phyloP scores from a whole-genome alignment of 2,113 vertebrate genomes.

The Cephalopterus ornatus region DNA sequence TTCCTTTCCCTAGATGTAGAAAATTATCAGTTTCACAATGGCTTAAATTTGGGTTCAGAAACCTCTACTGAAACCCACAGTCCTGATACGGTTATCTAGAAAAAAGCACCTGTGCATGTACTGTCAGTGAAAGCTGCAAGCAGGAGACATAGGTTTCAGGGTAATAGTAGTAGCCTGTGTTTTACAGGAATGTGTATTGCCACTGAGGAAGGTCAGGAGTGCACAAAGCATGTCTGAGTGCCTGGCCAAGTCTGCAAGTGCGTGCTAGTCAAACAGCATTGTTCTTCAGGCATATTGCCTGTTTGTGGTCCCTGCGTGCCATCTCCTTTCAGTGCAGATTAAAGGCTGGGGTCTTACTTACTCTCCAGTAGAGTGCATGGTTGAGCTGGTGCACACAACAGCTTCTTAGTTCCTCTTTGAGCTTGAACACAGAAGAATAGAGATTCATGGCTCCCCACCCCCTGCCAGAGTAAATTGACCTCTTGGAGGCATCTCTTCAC shows the following conservation, averaged over 20 bases:
- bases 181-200: neutral
- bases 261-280: neutral
- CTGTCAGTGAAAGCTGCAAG: neutral
- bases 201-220: neutral
- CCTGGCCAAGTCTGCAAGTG: neutral
- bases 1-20: neutral
- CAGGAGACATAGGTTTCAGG: neutral
- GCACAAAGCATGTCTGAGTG: neutral
- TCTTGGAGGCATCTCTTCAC: slow-evolving; percentile 74
- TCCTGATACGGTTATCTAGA: neutral
- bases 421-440: slow-evolving; percentile 70
- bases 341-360: slow-evolving; percentile 74
- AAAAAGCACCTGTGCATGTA: neutral
- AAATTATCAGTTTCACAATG: neutral
- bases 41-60: neutral
- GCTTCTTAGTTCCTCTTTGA: slow-evolving; percentile 71
- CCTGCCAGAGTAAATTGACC: slow-evolving; percentile 74
- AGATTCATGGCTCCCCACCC: slow-evolving; percentile 66
- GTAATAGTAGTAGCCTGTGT: neutral
- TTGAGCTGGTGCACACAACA: slow-evolving; percentile 74
- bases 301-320: neutral
- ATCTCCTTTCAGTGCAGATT: slow-evolving; percentile 66
- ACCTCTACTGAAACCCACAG: neutral
- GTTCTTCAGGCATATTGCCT: neutral
- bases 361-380: slow-evolving; percentile 69